A percentile compares a stretch with the other conserved stretches of the same genome.
phyloP scores from a whole-genome alignment of 1,140 invertebrate species.

The Goniozus legneri region DNA sequence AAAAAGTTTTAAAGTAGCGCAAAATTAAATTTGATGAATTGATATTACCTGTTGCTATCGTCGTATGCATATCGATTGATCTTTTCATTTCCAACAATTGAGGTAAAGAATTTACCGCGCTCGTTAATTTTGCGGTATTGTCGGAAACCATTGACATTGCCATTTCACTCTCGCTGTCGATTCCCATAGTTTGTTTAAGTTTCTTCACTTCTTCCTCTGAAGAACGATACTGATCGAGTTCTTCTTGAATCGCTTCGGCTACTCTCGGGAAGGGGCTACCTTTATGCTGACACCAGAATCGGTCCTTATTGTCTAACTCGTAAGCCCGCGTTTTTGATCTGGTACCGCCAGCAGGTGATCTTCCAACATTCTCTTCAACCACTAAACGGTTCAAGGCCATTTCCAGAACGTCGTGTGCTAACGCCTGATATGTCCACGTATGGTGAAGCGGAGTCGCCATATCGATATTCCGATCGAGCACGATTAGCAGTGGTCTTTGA shows the following conservation, averaged over 20 bases:
- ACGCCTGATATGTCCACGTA: slow-evolving; percentile 98
- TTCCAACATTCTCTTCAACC: slow-evolving; percentile 68
- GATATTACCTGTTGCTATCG: slow-evolving; percentile 81
- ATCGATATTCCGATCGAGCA: slow-evolving; percentile 94
- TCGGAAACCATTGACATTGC: slow-evolving; percentile 83
- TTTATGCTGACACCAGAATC: slow-evolving; percentile 91
- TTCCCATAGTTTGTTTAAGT: slow-evolving; percentile 88
- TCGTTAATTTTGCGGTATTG: slow-evolving; percentile 91
- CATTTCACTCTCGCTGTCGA: slow-evolving; percentile 73
- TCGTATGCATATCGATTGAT: slow-evolving; percentile 98
- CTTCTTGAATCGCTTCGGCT: slow-evolving; percentile 97
- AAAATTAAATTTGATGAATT: slow-evolving; percentile 18
- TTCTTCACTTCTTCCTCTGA: slow-evolving; percentile 96
- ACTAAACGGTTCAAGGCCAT: slow-evolving; percentile 84
- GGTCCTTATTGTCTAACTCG: slow-evolving; percentile 85
- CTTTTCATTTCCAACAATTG: slow-evolving; percentile 96
- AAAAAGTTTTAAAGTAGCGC: background rate
- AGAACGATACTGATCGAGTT: slow-evolving; percentile 88
- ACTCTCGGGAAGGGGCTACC: slow-evolving; percentile 96
- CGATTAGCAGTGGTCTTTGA: slow-evolving; percentile 86
- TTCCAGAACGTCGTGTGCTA: slow-evolving; percentile 93
- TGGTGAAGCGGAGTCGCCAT: slow-evolving; percentile 97
- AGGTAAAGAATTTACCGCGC: slow-evolving; percentile 91
- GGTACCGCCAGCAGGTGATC: slow-evolving; percentile 58
- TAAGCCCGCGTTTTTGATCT: slow-evolving; percentile 81